phyloP scores from a whole-genome alignment of 2,113 vertebrate genomes.

The Collichthys lucidus region DNA sequence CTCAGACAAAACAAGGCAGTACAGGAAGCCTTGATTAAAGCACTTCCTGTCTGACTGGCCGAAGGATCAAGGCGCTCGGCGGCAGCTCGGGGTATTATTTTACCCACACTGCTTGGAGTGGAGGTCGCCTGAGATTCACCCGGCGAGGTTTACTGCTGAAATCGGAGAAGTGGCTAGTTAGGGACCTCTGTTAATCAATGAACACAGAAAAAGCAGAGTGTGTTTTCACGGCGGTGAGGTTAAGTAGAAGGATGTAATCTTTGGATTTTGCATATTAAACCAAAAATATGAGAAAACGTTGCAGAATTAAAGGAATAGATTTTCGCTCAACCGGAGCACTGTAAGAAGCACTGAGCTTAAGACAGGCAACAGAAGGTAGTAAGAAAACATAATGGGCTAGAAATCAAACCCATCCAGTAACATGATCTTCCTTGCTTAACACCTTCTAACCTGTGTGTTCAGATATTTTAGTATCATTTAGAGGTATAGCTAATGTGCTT shows the following conservation, averaged over 20 bases:
- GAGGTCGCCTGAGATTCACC: constrained; percentile 13
- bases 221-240: not conserved
- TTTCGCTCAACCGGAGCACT: too few relatives aligned
- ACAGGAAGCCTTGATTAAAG: constrained; percentile 82
- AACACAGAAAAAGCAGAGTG: not conserved
- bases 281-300: not conserved
- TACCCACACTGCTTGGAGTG: constrained; percentile 39
- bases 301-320: too few relatives aligned
- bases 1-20: constrained; percentile 77
- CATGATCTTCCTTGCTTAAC: not conserved
- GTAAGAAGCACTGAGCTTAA: not conserved
- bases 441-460: not conserved
- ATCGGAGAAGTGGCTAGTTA: constrained; percentile 29
- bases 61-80: constrained; percentile 53
- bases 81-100: constrained; percentile 44
- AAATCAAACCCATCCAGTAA: not conserved
- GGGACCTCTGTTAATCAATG: constrained; percentile 26
- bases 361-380: not conserved
- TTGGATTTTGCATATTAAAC: not conserved
- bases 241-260: not conserved
- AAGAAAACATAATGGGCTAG: not conserved
- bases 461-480: not conserved
- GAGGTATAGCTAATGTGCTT: not conserved
- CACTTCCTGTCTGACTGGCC: constrained; percentile 78
- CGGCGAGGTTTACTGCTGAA: constrained; percentile 46